A percentile compares a stretch with the other conserved stretches of the same genome.
phyloP scores from a whole-genome alignment of 2,113 vertebrate genomes.

The Urocolius indicus region DNA sequence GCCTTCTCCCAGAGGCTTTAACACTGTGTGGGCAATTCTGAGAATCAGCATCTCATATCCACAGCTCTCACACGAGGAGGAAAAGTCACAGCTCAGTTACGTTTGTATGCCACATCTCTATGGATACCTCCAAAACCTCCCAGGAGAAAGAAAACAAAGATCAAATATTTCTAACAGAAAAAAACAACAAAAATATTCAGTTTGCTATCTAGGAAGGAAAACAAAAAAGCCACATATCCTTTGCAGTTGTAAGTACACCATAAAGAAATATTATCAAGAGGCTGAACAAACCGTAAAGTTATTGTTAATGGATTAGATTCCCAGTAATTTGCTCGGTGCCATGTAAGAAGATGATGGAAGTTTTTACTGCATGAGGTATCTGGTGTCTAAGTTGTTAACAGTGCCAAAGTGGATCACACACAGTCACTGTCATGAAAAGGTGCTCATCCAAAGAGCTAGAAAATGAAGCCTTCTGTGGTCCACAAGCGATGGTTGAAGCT shows the following conservation, averaged over 20 bases:
- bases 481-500: neutral
- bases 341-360: neutral
- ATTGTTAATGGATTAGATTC: neutral
- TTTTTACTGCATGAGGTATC: neutral
- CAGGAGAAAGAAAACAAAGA: neutral
- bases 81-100: neutral
- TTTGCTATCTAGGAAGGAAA: neutral
- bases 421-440: neutral
- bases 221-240: accelerated
- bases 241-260: neutral
- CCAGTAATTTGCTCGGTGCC: neutral
- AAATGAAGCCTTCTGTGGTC: neutral
- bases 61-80: neutral
- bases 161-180: neutral
- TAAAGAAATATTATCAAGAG: neutral
- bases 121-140: neutral
- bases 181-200: neutral
- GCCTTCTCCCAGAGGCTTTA: neutral
- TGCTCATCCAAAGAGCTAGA: neutral
- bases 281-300: neutral
- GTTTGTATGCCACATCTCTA: neutral
- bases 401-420: neutral
- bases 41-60: neutral
- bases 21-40: neutral
- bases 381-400: neutral